phyloP scores from a whole-genome alignment of 2,113 vertebrate genomes.

The Galbula dea region DNA sequence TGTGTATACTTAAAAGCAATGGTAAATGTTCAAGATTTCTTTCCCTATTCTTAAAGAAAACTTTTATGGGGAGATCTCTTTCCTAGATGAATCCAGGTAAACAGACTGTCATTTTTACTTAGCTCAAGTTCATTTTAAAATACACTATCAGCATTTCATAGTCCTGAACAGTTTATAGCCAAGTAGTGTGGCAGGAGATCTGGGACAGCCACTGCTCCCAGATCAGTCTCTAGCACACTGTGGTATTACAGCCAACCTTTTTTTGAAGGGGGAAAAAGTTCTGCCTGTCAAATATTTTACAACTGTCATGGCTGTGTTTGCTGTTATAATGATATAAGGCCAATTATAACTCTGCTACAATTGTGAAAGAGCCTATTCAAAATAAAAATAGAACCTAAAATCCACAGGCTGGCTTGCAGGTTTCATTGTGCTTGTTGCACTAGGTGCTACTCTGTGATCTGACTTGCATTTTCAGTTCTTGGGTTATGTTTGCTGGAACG shows the following conservation, averaged over 20 bases:
- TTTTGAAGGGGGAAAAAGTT: not conserved
- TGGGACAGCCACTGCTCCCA: not conserved
- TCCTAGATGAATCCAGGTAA: not conserved
- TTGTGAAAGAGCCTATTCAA: not conserved
- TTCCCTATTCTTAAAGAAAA: not conserved
- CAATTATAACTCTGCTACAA: not conserved
- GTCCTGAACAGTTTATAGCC: not conserved
- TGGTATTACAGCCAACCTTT: not conserved
- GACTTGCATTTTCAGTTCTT: not conserved
- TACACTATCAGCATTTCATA: not conserved
- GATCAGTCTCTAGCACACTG: not conserved
- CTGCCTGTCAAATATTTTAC: not conserved
- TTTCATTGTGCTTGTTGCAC: accelerated
- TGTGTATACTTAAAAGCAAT: not conserved
- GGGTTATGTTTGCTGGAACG: not conserved
- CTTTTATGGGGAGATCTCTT: not conserved
- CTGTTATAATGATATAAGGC: not conserved
- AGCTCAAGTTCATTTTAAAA: not conserved
- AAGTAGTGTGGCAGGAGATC: not conserved
- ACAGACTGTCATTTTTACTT: not conserved
- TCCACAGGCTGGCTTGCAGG: not conserved
- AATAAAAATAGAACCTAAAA: not conserved
- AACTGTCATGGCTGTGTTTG: not conserved
- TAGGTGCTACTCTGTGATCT: not conserved
- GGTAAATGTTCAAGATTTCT: not conserved